Conservation (phyloP, 2,888 invertebrate species). For the Poecilobothrus nobilitatus region DNA sequence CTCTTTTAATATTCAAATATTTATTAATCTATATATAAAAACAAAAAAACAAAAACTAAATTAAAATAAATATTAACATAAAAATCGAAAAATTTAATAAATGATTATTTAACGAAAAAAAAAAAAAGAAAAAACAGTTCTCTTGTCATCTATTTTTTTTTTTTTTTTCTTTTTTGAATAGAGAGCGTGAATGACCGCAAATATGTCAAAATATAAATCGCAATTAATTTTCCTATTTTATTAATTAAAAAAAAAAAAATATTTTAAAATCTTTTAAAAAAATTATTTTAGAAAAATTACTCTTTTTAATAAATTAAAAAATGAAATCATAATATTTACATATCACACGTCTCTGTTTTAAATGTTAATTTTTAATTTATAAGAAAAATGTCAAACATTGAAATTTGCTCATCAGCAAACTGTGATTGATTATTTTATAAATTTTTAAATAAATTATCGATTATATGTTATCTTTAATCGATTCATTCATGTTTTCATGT, state of each 20-base stretch:
- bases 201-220: slow-evolving; percentile 2
- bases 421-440: not conserved
- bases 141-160: slow-evolving; percentile 18
- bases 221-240: slow-evolving; percentile 1
- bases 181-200: slow-evolving; percentile 2
- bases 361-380: not conserved
- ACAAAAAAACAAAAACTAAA: no score
- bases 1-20: no score
- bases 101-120: not conserved
- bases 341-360: not conserved
- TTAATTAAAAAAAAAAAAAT: not conserved
- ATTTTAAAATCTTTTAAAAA: not conserved
- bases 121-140: slow-evolving; percentile 9
- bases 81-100: no score
- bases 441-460: no score
- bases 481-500: no score
- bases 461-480: no score
- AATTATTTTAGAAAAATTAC: not conserved
- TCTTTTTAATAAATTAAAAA: not conserved
- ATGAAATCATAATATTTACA: not conserved
- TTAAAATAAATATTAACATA: no score
- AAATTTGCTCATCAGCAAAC: not conserved
- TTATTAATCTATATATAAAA: no score
- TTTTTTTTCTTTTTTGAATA: not conserved
- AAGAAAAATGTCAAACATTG: not conserved